These are phyloP conservation scores for Octodonta nipae DNA, from an alignment of 2,888 invertebrate species.

Conservation along the genomic window DNA sequence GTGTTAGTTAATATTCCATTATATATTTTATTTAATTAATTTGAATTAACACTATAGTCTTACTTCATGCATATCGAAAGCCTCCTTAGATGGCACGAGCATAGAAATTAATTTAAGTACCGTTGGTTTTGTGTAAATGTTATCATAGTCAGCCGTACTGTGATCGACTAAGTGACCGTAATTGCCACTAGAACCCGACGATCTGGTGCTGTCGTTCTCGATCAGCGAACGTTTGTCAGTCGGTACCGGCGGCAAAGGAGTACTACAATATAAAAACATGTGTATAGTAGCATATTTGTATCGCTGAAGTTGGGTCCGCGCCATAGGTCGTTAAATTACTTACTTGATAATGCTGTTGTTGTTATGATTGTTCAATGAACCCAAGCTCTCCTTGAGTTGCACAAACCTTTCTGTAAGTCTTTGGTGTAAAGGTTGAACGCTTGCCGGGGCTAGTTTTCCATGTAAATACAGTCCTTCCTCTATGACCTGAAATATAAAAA, in stretches of 20 bases:
- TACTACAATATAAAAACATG: slow-evolving; percentile 39
- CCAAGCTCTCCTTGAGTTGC: slow-evolving; percentile 67
- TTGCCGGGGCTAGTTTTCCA: slow-evolving; percentile 70
- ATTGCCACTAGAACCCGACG: slow-evolving; percentile 36
- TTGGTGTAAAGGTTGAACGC: slow-evolving; percentile 83
- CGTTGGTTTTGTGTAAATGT: slow-evolving; percentile 59
- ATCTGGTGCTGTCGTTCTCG: slow-evolving; percentile 29
- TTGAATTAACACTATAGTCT: not conserved
- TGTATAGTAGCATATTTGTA: not conserved
- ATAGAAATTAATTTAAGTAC: slow-evolving; percentile 31
- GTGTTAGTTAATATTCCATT: too few relatives aligned
- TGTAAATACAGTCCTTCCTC: slow-evolving; percentile 76
- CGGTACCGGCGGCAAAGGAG: slow-evolving; percentile 72
- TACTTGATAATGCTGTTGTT: slow-evolving; percentile 72
- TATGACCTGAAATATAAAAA: slow-evolving; percentile 35
- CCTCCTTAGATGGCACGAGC: slow-evolving; percentile 1
- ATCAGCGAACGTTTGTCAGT: slow-evolving; percentile 40
- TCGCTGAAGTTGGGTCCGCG: too few relatives aligned
- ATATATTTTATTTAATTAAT: too few relatives aligned
- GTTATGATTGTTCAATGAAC: slow-evolving; percentile 53
- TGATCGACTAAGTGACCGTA: slow-evolving; percentile 41
- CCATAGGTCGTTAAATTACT: slow-evolving; percentile 33
- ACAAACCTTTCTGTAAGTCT: slow-evolving; percentile 77
- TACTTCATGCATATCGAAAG: slow-evolving; percentile 5
- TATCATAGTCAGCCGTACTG: slow-evolving; percentile 35